Base-by-base conservation (phyloP, 2,797 vertebrate genomes). In the Bovichtus variegatus region DNA sequence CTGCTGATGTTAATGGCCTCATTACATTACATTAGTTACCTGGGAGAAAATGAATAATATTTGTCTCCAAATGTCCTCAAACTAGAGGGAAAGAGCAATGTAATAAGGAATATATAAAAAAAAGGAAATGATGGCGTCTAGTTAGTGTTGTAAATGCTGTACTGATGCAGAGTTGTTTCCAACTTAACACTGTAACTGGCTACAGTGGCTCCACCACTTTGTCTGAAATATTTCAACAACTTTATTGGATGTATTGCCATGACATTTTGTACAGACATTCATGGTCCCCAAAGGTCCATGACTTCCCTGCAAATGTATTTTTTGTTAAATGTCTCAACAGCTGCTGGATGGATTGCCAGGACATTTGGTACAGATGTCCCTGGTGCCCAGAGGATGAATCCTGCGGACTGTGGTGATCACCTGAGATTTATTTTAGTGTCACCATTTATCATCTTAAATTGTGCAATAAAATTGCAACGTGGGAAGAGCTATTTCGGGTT, bases 21-120 rank as follows among this genome's bases (percentile, higher is more conserved):
- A 34, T 81, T 81, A 74, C 34, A 77, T 68, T 49, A 49, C 3
- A 73, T 47, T 31, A 44, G 23, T 62, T 38, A 72, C 25, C 50
- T 70, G 13, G 5, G 6, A 74, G 38, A 46, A 71, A 49, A 57
- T 53, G 0, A 71, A 54, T 59, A 40, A 74, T 63, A 55, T 60
- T 53, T 34, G 21, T 50, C 53, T 25, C 4, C 2, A 51, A 63
- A 67, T 66, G 25, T 55, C 18, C 34, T 47, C 6, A 59, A 60
- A 38, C 10, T 15, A 10, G 9, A 53, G 1, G 7, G 18, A 51
- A 70, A 25, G 0, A 55, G 51, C 16, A n/a, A 2, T 4, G 1
- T 15, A 27, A 51, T 25, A 16, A 36, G 25, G 58, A 55, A 50
- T 38, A 36, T 29, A 3, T n/a, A 16, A n/a, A 15, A 2, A 5